Conservation (phyloP, 2,113 vertebrate species). For the Anseranas semipalmata region DNA sequence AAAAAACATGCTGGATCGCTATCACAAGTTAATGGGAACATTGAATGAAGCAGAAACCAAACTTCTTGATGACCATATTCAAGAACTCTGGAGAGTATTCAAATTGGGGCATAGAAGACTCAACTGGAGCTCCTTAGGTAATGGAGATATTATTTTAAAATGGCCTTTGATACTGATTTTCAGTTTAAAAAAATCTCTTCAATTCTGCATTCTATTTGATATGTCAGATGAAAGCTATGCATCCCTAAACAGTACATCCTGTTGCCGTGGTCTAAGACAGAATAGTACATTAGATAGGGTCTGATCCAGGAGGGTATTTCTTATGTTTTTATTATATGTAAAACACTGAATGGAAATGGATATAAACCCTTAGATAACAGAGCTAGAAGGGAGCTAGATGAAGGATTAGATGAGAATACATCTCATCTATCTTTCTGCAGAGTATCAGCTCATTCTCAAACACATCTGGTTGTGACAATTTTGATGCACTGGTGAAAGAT, state of each 20-base stretch:
- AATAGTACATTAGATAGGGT: background rate
- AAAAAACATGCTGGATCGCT: constrained; percentile 75
- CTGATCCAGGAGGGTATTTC: background rate
- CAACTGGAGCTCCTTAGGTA: constrained; percentile 90
- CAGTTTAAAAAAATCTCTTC: background rate
- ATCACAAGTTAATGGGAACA: constrained; percentile 76
- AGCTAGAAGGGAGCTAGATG: background rate
- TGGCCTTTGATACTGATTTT: background rate
- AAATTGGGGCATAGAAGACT: constrained; percentile 81
- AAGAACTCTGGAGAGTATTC: constrained; percentile 76
- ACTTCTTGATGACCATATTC: constrained; percentile 81
- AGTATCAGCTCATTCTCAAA: background rate
- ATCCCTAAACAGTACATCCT: background rate
- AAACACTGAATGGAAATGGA: background rate
- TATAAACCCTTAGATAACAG: background rate
- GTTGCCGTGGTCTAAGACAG: background rate
- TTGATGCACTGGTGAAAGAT: background rate
- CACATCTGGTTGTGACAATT: background rate
- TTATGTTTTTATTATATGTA: background rate
- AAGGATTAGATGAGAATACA: background rate
- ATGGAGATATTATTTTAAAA: background rate
- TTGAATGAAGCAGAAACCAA: constrained; percentile 79
- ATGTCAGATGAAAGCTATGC: background rate
- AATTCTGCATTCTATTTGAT: background rate
- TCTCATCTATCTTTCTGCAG: background rate